Evolutionary conservation across 2,113 vertebrate genomes (phyloP), one percentile per base, ranked within the genome.

Genomic region (Poicephalus meyeri): DNA sequence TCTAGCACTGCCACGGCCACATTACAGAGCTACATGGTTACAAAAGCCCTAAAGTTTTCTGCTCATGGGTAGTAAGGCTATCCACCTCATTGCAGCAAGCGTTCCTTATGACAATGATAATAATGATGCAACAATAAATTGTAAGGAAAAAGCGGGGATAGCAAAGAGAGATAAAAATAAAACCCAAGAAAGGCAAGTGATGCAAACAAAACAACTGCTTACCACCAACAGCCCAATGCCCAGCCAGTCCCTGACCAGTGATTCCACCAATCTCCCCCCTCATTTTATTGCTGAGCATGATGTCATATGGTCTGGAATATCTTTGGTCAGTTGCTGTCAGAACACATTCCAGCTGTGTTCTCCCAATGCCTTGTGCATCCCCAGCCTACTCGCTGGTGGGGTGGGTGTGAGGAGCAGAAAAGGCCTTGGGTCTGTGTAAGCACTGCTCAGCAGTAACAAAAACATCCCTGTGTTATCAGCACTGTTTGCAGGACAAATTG

Each of bases 361-460:
- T 78, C 69, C 5, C 70, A 58, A 0, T 3, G 39, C 11, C 44
- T 73, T 64, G 26, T 53, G 60, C 17, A 6, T 16, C 24, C n/a
- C 56, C 63, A 71, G 41, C 46, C 69, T 23, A 1, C 41, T 39
- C 0, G 0, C 26, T 60, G 39, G 11, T 50, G 21, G 5, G 2
- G 15, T 11, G 26, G 20, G 39, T 2, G 24, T 28, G 42, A 86
- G 63, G 13, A 50, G n/a, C 52, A 80, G 73, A 68, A 50, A 68
- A 71, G 23, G 14, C 42, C 35, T 90, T 63, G 46, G 7, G 26
- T n/a, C 42, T 33, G 19, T 58, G 29, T 71, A 25, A 71, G 56
- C 37, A 3, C 63, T 44, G 56, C 25, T 91, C n/a, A 80, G 28
- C 66, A 58, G 7, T 44, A 89, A 2, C 1, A 2, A 71, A 91